Percentiles rank a stretch among this genome's conserved stretches.
These are phyloP conservation scores for Beroe forskalii DNA, from an alignment of 37 sponge, comb jelly and placozoan species.

Conservation along the genomic window DNA sequence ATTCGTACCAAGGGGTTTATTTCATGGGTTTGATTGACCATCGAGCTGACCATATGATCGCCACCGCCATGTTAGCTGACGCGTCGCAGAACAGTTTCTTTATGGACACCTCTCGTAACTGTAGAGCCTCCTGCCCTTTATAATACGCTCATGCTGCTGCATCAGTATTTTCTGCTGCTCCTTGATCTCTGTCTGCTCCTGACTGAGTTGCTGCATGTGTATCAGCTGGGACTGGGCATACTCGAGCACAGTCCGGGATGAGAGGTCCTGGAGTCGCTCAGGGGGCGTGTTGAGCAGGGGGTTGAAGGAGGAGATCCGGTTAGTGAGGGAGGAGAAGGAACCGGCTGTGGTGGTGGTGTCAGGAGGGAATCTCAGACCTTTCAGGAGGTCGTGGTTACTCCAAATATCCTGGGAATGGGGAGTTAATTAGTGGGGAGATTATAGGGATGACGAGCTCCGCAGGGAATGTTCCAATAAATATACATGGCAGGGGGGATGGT, in stretches of 20 bases:
- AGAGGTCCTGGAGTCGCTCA: background rate
- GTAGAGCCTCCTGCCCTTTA: background rate
- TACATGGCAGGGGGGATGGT: no score
- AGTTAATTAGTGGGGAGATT: no score
- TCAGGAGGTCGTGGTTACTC: background rate
- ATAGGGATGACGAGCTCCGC: no score
- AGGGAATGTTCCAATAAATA: no score
- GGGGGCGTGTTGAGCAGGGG: background rate
- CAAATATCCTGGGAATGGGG: background rate
- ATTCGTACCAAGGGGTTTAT: conserved; percentile 21
- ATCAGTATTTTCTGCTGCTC: conserved; percentile 32
- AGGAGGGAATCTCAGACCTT: background rate
- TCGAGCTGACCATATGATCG: conserved; percentile 44
- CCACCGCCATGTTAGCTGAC: conserved; percentile 6
- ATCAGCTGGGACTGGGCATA: conserved; percentile 3
- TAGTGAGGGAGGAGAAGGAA: background rate
- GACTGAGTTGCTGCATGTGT: conserved; percentile 9
- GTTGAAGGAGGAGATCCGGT: background rate
- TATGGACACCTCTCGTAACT: background rate
- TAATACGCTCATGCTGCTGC: conserved; percentile 30
- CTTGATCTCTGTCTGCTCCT: conserved; percentile 34
- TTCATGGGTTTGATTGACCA: background rate
- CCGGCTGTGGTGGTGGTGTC: background rate
- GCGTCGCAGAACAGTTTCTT: conserved; percentile 2
- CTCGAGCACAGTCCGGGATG: background rate